Conservation (phyloP, 2,797 vertebrate species). For the Anguilla megastoma region DNA sequence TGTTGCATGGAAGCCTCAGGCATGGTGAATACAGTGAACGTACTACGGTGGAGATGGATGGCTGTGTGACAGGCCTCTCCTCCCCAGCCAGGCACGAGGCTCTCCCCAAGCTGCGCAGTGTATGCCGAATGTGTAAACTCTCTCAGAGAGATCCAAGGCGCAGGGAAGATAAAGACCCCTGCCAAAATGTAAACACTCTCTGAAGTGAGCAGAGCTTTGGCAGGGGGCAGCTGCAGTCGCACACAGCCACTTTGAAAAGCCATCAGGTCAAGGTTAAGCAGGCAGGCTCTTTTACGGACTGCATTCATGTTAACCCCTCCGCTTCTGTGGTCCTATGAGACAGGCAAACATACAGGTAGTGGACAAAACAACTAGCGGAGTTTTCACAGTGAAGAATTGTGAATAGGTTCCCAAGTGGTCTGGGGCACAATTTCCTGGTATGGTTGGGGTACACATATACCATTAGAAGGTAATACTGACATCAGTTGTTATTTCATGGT, state of each 20-base stretch:
- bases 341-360: slow-evolving; percentile 8
- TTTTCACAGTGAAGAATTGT: not conserved
- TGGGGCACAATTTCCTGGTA: not conserved
- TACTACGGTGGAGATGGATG: slow-evolving; percentile 25
- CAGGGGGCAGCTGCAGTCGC: slow-evolving; percentile 33
- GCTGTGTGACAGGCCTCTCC: slow-evolving; percentile 25
- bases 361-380: not conserved
- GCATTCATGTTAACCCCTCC: slow-evolving; percentile 71
- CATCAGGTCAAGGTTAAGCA: slow-evolving; percentile 65
- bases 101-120: slow-evolving; percentile 25
- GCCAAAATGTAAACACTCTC: slow-evolving; percentile 37
- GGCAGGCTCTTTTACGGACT: slow-evolving; percentile 66
- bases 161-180: slow-evolving; percentile 35
- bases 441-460: not conserved
- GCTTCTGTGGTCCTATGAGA: slow-evolving; percentile 56
- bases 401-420: not conserved
- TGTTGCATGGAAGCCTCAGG: not conserved
- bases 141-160: slow-evolving; percentile 31
- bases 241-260: slow-evolving; percentile 35
- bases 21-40: not conserved
- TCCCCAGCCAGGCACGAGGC: not conserved
- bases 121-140: slow-evolving; percentile 36
- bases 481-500: not conserved
- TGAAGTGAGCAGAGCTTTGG: slow-evolving; percentile 30
- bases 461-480: slow-evolving; percentile 1